Evolutionary conservation across 2,113 vertebrate genomes (phyloP), one percentile per base, ranked within the genome.

Genomic region (Fregata magnificens): DNA sequence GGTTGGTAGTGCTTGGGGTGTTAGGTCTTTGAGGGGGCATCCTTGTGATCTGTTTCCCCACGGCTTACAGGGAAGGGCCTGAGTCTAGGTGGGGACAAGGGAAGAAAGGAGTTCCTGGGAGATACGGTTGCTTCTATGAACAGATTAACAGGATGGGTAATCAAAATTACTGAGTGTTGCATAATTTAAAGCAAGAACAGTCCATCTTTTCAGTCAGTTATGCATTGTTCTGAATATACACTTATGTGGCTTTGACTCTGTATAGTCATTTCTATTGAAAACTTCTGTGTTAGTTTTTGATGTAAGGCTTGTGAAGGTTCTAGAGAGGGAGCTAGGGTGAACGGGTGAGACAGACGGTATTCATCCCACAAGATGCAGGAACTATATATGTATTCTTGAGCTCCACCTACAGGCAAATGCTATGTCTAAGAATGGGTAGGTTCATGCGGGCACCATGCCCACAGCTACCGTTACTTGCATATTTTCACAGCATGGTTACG

Each of bases 331-430:
- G 28, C 9, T 15, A 44, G 55, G 14, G 9, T 11, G 16, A 58
- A 16, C 19, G 20, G 3, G 4, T 10, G 49, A 47, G 28, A 22
- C 18, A 40, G 55, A 7, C 1, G 0, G 22, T 19, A 1, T 9
- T 25, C 10, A 40, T 58, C 42, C 42, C 42, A 40, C 62, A 22
- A 11, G 59, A 69, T 0, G 6, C 65, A 34, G 55, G 36, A 49
- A 14, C 36, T 61, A 14, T 72, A 40, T 50, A 5, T 4, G 4
- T 29, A 52, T 94, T 97, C 95, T 82, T 56, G 86, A 84, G 94
- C 86, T 91, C 83, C 90, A 92, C 83, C 95, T 97, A 55, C 34
- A 42, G 91, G 73, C n/a, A 40, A 32, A 79, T 7, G 89, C 44
- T 25, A 4, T 26, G 61, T 25, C 69, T 56, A 5, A 32, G 56